Percentiles rank a stretch among this genome's conserved stretches.
Conservation (phyloP, 2,797 vertebrate genomes). For the Clamator glandarius region DNA sequence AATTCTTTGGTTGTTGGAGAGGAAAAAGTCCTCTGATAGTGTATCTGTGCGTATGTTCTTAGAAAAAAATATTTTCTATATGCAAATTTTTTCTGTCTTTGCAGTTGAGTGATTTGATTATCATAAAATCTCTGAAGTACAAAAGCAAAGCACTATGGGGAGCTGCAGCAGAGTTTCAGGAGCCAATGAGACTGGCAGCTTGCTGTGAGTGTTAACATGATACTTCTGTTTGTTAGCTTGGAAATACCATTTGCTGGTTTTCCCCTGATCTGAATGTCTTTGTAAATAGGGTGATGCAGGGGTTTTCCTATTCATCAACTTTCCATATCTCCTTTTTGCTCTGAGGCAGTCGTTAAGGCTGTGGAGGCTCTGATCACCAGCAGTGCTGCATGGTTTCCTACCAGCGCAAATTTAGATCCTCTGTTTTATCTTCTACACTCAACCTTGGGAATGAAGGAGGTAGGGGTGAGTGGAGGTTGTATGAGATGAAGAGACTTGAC, state of each 20-base stretch:
- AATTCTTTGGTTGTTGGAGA: neutral
- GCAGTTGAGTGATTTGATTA: neutral
- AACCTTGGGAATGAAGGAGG: neutral
- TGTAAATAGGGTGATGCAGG: neutral
- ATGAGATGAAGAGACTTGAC: neutral
- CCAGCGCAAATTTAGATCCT: neutral
- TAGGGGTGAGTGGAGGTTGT: neutral
- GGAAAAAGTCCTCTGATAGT: neutral
- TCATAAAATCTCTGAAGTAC: neutral
- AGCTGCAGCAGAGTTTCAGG: neutral
- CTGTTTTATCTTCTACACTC: neutral
- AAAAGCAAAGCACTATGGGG: neutral
- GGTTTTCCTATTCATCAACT: constrained; percentile 33
- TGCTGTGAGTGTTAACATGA: neutral
- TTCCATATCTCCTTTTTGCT: neutral
- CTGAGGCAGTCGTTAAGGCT: neutral
- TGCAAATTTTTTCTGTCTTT: neutral
- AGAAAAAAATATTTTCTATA: neutral
- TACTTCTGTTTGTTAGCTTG: neutral
- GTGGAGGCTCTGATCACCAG: neutral
- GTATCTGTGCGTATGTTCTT: neutral
- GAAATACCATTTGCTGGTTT: neutral
- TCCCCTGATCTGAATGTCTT: neutral
- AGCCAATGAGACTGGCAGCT: neutral
- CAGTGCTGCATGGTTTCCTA: neutral